A percentile compares a stretch with the other conserved stretches of the same genome.
Evolutionary conservation across 2,797 vertebrate genomes (phyloP).

Genomic region (Ceryle rudis): DNA sequence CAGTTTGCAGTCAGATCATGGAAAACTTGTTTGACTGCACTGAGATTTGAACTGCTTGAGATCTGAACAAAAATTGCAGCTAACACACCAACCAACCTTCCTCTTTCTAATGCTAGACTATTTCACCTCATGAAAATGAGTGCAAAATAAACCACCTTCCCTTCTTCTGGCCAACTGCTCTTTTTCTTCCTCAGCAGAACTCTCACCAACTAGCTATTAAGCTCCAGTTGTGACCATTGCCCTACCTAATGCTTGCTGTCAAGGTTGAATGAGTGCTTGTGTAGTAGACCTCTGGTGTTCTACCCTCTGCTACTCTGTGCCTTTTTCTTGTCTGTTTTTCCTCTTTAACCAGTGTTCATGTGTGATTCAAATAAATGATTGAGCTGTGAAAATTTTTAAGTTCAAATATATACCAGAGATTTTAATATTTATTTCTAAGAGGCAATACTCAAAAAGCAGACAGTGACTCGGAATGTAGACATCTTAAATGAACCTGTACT

Average conservation of each 20-base stretch:
- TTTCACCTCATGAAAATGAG: not conserved
- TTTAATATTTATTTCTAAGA: not conserved
- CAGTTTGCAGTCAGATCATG: not conserved
- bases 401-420: fast-evolving
- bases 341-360: not conserved
- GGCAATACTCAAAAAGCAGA: not conserved
- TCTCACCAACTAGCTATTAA: not conserved
- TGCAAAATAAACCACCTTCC: not conserved
- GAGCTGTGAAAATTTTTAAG: not conserved
- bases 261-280: not conserved
- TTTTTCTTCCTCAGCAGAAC: not conserved
- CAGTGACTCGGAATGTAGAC: not conserved
- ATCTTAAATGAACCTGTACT: not conserved
- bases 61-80: not conserved
- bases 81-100: not conserved
- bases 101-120: not conserved
- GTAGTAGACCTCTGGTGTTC: not conserved
- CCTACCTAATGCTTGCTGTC: not conserved
- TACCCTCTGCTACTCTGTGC: not conserved
- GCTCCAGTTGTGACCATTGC: not conserved
- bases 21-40: not conserved
- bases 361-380: fast-evolving
- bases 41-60: not conserved
- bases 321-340: not conserved
- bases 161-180: not conserved